Percentiles rank a stretch among this genome's conserved stretches.
These are phyloP conservation scores for Torymus texanus DNA, from an alignment of 2,888 invertebrate species.

Conservation along the genomic window DNA sequence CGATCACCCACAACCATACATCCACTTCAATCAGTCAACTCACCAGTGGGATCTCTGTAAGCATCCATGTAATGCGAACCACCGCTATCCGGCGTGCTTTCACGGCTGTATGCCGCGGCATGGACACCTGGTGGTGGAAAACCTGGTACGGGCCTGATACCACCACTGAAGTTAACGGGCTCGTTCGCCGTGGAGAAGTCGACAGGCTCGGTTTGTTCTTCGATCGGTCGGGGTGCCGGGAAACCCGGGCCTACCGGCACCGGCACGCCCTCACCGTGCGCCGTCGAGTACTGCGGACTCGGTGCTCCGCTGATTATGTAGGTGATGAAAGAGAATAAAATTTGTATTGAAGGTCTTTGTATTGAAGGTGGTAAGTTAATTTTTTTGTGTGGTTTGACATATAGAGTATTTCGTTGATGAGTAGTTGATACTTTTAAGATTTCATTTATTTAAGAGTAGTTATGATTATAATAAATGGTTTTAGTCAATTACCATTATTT, in stretches of 20 bases:
- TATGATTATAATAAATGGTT: too few relatives aligned
- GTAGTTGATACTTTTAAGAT: too few relatives aligned
- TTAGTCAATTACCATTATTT: too few relatives aligned
- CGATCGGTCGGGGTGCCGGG: conserved; percentile 78
- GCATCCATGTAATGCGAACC: conserved; percentile 93
- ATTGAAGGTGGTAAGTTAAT: too few relatives aligned
- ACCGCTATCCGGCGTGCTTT: conserved; percentile 92
- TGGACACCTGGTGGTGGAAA: conserved; percentile 80
- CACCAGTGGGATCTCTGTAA: conserved; percentile 90
- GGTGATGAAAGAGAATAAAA: too few relatives aligned
- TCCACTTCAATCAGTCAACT: conserved; percentile 65
- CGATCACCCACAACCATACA: too few relatives aligned
- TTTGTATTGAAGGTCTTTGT: too few relatives aligned
- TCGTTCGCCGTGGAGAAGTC: conserved; percentile 83
- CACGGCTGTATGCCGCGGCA: conserved; percentile 83
- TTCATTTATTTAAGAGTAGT: too few relatives aligned
- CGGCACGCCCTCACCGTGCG: conserved; percentile 76
- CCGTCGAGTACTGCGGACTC: conserved; percentile 79
- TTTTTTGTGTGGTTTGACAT: too few relatives aligned
- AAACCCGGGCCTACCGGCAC: conserved; percentile 77
- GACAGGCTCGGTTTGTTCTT: conserved; percentile 83
- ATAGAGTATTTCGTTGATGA: too few relatives aligned
- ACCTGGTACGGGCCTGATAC: conserved; percentile 78
- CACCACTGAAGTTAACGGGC: conserved; percentile 79
- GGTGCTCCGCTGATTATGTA: conserved; percentile 75